These are phyloP conservation scores for Centropus bengalensis DNA, from an alignment of 2,113 vertebrate genomes.

Conservation along the genomic window DNA sequence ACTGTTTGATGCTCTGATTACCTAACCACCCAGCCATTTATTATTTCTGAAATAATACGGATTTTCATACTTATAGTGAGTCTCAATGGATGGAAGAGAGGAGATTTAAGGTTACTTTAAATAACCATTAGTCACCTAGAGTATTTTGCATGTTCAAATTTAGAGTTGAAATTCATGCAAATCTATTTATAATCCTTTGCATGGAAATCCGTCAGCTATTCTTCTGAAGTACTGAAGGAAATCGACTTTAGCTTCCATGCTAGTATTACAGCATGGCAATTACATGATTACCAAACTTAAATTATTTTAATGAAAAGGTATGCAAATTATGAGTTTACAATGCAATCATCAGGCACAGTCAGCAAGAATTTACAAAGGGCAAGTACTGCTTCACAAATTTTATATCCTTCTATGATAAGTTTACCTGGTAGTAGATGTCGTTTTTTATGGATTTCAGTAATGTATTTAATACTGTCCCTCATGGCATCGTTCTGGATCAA, in stretches of 20 bases:
- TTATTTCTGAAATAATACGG: slow-evolving; percentile 32
- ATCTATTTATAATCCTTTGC: background rate
- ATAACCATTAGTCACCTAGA: background rate
- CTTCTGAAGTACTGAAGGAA: background rate
- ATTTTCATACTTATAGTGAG: background rate
- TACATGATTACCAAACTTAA: background rate
- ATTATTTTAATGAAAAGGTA: background rate
- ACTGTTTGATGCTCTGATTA: background rate
- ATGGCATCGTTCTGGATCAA: background rate
- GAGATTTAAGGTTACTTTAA: slow-evolving; percentile 19
- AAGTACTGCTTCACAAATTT: background rate
- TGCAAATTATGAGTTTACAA: background rate
- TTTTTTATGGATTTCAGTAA: background rate
- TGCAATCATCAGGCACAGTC: background rate
- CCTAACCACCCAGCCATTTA: slow-evolving; percentile 10
- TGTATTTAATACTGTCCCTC: background rate
- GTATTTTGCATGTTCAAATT: background rate
- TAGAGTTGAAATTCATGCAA: slow-evolving; percentile 37
- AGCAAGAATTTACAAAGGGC: background rate
- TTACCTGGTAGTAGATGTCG: accelerated
- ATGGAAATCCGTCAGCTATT: background rate
- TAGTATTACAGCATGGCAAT: background rate
- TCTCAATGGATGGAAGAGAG: background rate
- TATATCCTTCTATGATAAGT: background rate
- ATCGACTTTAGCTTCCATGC: background rate